These are phyloP conservation scores for Phalacrocorax brasilianus DNA, from an alignment of 2,113 vertebrate genomes.

Conservation along the genomic window DNA sequence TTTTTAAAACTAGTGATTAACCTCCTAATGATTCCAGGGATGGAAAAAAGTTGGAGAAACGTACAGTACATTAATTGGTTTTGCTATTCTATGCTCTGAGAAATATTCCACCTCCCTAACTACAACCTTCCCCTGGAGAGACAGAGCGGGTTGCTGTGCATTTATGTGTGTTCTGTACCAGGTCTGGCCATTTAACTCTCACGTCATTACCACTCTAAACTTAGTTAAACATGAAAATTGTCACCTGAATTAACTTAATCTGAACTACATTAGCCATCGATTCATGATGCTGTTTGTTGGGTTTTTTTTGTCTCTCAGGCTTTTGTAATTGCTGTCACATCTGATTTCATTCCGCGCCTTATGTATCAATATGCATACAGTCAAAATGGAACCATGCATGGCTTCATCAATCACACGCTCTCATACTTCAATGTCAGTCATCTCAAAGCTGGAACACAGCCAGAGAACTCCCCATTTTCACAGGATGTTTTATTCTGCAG, in stretches of 20 bases:
- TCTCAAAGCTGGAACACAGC: constrained; percentile 86
- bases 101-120: not conserved
- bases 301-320: constrained; percentile 75
- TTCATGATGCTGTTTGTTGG: fast-evolving
- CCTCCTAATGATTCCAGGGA: not conserved
- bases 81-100: not conserved
- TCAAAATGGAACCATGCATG: constrained; percentile 89
- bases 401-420: constrained; percentile 93
- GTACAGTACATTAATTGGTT: not conserved
- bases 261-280: not conserved
- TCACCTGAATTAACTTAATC: not conserved
- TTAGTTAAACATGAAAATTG: not conserved
- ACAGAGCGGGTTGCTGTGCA: not conserved
- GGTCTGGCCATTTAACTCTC: not conserved
- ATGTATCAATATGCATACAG: constrained; percentile 95
- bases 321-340: constrained; percentile 96
- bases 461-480: constrained; percentile 81
- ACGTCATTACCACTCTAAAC: not conserved
- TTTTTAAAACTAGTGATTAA: not conserved
- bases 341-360: constrained; percentile 95
- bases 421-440: constrained; percentile 95
- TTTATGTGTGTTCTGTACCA: not conserved
- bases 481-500: constrained; percentile 91
- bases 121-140: not conserved
- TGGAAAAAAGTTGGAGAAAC: not conserved